Evolutionary conservation across 2,113 vertebrate species (phyloP).

Genomic region (Porphyrio hochstetteri): DNA sequence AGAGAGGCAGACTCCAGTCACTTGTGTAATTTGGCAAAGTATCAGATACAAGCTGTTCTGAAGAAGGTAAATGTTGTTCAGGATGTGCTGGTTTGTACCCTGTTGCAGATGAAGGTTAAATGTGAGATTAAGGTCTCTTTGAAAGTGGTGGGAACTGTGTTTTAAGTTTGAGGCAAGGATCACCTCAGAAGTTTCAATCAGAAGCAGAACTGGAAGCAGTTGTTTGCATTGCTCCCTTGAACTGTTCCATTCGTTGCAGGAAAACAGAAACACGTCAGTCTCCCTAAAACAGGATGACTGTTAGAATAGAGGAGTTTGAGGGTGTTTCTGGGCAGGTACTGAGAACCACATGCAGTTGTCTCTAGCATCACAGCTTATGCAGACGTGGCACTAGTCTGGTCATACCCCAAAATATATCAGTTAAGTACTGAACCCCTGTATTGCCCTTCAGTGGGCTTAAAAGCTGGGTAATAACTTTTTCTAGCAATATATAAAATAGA

Average conservation of each 20-base stretch:
- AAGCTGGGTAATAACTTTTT: neutral
- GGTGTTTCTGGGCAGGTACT: neutral
- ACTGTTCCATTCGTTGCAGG: neutral
- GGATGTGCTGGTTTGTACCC: neutral
- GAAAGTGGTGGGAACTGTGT: neutral
- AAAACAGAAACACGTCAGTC: neutral
- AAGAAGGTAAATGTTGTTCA: neutral
- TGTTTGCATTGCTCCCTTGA: neutral
- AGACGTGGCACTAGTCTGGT: fast-evolving
- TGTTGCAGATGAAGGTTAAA: neutral
- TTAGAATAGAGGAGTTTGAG: neutral
- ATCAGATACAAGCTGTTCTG: neutral
- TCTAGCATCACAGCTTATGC: neutral
- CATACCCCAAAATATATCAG: neutral
- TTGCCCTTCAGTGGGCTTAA: neutral
- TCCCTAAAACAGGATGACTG: neutral
- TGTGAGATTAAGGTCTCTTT: neutral
- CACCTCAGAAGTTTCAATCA: neutral
- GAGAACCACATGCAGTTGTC: neutral
- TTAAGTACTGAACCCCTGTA: neutral
- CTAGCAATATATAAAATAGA: neutral
- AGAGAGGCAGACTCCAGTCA: neutral
- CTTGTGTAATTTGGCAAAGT: neutral
- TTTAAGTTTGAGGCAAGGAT: neutral
- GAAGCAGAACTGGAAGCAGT: neutral